Evolutionary conservation across 2,888 invertebrate species (phyloP).

Genomic region (Zaprionus lineosus): DNA sequence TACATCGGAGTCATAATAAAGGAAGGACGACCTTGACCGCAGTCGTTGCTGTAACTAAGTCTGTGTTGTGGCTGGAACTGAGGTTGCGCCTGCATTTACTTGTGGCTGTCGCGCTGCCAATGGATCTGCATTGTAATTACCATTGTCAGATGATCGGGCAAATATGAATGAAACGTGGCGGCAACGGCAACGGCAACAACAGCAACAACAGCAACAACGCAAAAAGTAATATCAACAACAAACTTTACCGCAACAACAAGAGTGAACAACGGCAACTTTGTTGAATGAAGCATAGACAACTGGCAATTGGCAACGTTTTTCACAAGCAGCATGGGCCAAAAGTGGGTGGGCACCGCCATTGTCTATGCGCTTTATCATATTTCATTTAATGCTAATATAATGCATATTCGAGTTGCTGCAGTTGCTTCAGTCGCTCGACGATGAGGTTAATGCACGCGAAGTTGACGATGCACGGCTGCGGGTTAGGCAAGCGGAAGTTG

Average conservation of each 20-base stretch:
- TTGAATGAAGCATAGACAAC: slow-evolving; percentile 63
- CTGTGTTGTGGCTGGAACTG: neutral
- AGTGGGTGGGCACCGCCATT: slow-evolving; percentile 64
- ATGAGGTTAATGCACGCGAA: slow-evolving; percentile 68
- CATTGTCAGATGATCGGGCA: slow-evolving; percentile 13
- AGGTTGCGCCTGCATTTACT: no score
- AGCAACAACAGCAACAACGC: slow-evolving; percentile 35
- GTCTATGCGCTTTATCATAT: slow-evolving; percentile 32
- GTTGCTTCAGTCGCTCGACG: slow-evolving; percentile 18
- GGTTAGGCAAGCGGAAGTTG: slow-evolving; percentile 61
- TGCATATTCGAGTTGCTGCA: slow-evolving; percentile 40
- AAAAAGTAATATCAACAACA: no score
- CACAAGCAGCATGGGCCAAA: slow-evolving; percentile 29
- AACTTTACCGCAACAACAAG: slow-evolving; percentile 42
- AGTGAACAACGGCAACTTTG: slow-evolving; percentile 50
- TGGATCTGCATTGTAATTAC: slow-evolving; percentile 34
- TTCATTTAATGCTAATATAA: slow-evolving; percentile 25
- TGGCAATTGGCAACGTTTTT: slow-evolving; percentile 40
- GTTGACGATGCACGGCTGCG: slow-evolving; percentile 4
- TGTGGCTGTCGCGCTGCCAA: no score
- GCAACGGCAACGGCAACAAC: slow-evolving; percentile 4
- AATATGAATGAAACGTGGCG: slow-evolving; percentile 39
- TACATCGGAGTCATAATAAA: slow-evolving; percentile 11
- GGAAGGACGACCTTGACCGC: slow-evolving; percentile 67
- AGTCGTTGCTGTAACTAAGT: slow-evolving; percentile 19